Base-by-base conservation (phyloP, 2,113 vertebrate species). In the Cariama cristata region DNA sequence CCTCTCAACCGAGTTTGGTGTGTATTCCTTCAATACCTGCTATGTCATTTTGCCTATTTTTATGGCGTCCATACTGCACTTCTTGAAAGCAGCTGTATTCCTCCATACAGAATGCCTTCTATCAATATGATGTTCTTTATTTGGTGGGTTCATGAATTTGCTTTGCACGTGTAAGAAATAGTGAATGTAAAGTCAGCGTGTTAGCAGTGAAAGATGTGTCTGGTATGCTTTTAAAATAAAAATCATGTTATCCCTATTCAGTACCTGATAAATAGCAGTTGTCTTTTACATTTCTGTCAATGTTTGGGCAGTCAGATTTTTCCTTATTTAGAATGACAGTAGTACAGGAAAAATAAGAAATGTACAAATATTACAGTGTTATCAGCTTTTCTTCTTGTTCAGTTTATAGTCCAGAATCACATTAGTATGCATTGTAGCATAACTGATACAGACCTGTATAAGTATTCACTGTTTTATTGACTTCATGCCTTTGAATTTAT, bases 251-350 rank as follows among this genome's bases (percentile, higher is more conserved):
- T 27, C 3, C 6, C 4, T 85, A 5, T 90, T 91, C 24, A 52
- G 20, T 59, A 62, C 8, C 20, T 66, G 35, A 52, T 35, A 85
- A 88, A 50, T 19, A 42, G 5, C 4, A 27, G 13, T 12, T 55
- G 8, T 52, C 23, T 81, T 18, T 44, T 84, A 42, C 0, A 0
- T 72, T 82, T 84, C 52, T 73, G 9, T 40, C 33, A 81, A 0
- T 60, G 12, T 68, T 74, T 44, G 22, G 9, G 12, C 49, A 47
- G 20, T 14, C 50, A 47, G 27, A 69, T 88, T 90, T 79, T 88
- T 66, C 40, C 53, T 27, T 3, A 8, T 58, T 59, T 84, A 68
- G 15, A 63, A 40, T 82, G 4, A 44, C 0, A 2, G 13, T 40
- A 89, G 28, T 72, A 22, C 2, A 56, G 23, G 7, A 58, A 86